Conservation (phyloP, 2,797 vertebrate genomes). For the Ctenosaura bakeri region DNA sequence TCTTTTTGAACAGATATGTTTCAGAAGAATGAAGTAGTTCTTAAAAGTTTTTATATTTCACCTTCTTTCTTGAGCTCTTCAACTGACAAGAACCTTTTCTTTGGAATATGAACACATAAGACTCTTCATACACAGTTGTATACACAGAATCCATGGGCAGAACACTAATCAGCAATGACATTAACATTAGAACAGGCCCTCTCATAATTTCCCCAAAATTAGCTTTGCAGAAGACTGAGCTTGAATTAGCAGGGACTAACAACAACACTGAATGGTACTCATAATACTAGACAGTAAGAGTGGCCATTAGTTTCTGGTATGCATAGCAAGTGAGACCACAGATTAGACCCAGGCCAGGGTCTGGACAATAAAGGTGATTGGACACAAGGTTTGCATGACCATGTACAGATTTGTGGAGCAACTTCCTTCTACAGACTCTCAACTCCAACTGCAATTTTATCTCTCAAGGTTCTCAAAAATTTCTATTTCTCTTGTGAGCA, state of each 20-base stretch:
- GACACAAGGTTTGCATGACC: neutral
- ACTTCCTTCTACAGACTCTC: neutral
- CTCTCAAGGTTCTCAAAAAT: neutral
- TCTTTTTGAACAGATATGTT: neutral
- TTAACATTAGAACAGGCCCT: neutral
- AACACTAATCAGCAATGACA: neutral
- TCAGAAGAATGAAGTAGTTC: neutral
- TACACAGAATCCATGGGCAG: neutral
- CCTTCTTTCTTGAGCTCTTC: neutral
- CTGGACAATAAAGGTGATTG: neutral
- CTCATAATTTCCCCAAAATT: neutral
- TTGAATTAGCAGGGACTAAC: neutral
- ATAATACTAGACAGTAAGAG: neutral
- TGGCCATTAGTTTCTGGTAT: neutral
- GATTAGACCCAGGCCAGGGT: too few species aligned
- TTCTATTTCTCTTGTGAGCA: slow-evolving; percentile 7
- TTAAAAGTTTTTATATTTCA: neutral
- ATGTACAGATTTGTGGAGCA: neutral
- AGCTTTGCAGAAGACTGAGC: neutral
- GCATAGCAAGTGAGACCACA: neutral
- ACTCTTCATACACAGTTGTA: neutral
- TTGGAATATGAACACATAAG: neutral
- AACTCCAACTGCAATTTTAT: neutral
- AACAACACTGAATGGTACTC: neutral
- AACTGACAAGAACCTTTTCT: too few species aligned